Evolutionary conservation across 2,797 vertebrate species (phyloP).

Genomic region (Alca torda): DNA sequence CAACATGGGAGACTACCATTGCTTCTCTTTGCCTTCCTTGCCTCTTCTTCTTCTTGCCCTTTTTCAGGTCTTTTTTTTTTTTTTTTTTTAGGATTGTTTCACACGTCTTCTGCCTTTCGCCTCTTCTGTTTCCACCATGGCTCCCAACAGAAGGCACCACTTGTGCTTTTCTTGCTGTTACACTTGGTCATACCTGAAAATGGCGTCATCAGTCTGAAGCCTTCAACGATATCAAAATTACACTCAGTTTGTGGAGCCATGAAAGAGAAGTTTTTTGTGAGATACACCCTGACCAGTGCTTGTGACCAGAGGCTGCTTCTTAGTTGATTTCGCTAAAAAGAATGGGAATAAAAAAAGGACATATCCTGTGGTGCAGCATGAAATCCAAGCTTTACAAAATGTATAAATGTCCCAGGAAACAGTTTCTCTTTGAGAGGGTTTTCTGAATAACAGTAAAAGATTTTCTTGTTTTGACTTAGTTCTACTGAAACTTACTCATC

Average conservation of each 20-base stretch:
- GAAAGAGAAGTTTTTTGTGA: background rate
- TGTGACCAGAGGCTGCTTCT: background rate
- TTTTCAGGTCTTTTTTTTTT: background rate
- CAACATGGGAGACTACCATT: background rate
- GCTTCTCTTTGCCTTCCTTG: background rate
- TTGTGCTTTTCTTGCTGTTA: background rate
- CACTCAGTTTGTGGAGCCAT: background rate
- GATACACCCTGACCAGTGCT: background rate
- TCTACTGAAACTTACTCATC: background rate
- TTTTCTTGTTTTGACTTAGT: background rate
- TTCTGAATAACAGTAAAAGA: background rate
- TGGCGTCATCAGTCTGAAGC: background rate
- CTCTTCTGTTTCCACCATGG: background rate
- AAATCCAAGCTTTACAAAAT: background rate
- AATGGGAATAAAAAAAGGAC: background rate
- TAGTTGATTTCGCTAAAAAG: background rate
- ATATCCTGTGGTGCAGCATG: background rate
- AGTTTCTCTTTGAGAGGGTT: background rate
- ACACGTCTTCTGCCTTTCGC: background rate
- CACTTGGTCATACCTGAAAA: background rate
- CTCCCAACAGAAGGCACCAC: background rate
- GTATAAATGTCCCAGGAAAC: background rate
- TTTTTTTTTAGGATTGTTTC: background rate
- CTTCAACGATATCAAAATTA: background rate
- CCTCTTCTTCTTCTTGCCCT: background rate